A percentile compares a stretch with the other conserved stretches of the same genome.
Conservation (phyloP, 2,888 invertebrate genomes). For the Plagodis pulveraria region DNA sequence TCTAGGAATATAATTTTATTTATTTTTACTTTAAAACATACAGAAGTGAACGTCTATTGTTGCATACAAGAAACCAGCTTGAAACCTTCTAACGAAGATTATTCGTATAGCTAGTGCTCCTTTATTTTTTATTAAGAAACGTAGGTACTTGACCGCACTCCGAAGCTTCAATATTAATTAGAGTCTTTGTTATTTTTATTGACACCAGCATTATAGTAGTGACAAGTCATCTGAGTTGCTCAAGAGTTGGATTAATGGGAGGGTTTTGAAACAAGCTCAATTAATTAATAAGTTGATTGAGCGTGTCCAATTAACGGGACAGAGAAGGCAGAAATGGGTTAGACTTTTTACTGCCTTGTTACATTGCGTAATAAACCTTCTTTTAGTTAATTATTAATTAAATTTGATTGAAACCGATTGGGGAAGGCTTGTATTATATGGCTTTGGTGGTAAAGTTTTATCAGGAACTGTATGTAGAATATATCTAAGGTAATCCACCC, state of each 20-base stretch:
- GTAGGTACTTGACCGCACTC: too few relatives aligned
- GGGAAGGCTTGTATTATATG: not conserved
- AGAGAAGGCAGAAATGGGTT: slow-evolving; percentile 11
- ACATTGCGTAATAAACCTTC: slow-evolving; percentile 16
- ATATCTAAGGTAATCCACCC: too few relatives aligned
- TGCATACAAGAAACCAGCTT: too few relatives aligned
- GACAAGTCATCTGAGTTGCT: slow-evolving; percentile 30
- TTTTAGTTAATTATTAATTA: slow-evolving; percentile 25
- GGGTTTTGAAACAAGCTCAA: slow-evolving; percentile 31
- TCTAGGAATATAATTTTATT: too few relatives aligned
- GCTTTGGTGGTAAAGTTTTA: not conserved
- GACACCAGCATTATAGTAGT: slow-evolving; percentile 6
- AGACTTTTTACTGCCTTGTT: slow-evolving; percentile 9
- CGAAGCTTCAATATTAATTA: slow-evolving; percentile 8
- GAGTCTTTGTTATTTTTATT: slow-evolving; percentile 17
- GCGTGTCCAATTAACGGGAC: slow-evolving; percentile 25
- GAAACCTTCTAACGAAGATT: too few relatives aligned
- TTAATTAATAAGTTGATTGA: slow-evolving; percentile 30
- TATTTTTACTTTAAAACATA: too few relatives aligned
- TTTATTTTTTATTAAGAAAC: too few relatives aligned
- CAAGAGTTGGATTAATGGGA: slow-evolving; percentile 31
- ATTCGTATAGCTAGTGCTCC: too few relatives aligned
- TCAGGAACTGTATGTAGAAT: too few relatives aligned
- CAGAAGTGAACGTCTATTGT: too few relatives aligned
- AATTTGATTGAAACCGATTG: slow-evolving; percentile 9